phyloP scores from a whole-genome alignment of 1,140 invertebrate genomes.

The Cephus cinctus region DNA sequence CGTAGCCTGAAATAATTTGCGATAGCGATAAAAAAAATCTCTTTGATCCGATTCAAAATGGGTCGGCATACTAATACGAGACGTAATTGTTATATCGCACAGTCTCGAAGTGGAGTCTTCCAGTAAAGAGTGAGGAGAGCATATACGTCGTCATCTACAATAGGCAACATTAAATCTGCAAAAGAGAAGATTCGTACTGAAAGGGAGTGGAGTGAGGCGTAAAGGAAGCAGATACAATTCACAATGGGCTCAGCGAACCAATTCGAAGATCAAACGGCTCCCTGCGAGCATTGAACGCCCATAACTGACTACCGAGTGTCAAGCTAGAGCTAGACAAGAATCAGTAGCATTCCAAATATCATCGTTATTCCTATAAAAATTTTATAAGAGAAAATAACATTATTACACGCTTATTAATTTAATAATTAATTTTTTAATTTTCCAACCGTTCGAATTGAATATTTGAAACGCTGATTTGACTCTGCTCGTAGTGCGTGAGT shows the following conservation, averaged over 20 bases:
- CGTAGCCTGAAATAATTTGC: not conserved
- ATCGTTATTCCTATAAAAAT: too few relatives aligned
- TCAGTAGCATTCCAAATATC: too few relatives aligned
- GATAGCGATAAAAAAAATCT: not conserved
- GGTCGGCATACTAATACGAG: too few relatives aligned
- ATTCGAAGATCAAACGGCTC: slow-evolving; percentile 53
- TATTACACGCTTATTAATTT: too few relatives aligned
- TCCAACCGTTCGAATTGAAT: too few relatives aligned
- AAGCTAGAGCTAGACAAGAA: slow-evolving; percentile 32
- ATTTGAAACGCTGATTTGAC: too few relatives aligned
- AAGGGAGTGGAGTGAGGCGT: slow-evolving; percentile 38
- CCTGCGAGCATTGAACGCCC: slow-evolving; percentile 41
- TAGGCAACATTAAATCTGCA: slow-evolving; percentile 52
- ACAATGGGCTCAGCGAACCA: slow-evolving; percentile 54
- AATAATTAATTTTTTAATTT: too few relatives aligned
- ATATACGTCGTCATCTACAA: slow-evolving; percentile 43
- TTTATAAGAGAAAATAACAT: too few relatives aligned
- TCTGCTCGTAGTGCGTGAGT: too few relatives aligned
- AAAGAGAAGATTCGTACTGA: slow-evolving; percentile 30
- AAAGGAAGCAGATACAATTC: slow-evolving; percentile 53
- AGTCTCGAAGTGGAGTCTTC: too few relatives aligned
- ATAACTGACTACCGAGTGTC: slow-evolving; percentile 42
- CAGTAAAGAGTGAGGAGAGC: slow-evolving; percentile 39
- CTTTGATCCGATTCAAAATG: not conserved
- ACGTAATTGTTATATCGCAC: slow-evolving; percentile 50